Evolutionary conservation across 2,888 invertebrate genomes (phyloP).

Genomic region (Xestia sexstrigata): DNA sequence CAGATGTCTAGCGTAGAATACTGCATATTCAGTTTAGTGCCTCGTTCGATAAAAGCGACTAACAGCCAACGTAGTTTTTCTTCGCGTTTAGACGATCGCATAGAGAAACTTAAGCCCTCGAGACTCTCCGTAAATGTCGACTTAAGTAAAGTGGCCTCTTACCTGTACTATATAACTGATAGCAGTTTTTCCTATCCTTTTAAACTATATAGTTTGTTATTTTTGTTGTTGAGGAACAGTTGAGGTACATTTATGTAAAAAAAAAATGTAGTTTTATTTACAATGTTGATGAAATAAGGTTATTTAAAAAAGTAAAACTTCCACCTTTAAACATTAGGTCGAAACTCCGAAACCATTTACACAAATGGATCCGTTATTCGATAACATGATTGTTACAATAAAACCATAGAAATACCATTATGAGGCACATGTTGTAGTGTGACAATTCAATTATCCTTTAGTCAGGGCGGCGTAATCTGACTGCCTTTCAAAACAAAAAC

Average conservation of each 20-base stretch:
- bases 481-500: constrained; percentile 87
- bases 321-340: not conserved
- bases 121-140: constrained; percentile 76
- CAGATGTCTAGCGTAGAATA: constrained; percentile 39
- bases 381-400: constrained; percentile 22
- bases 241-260: not conserved
- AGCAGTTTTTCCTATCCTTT: constrained; percentile 59
- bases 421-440: constrained; percentile 75
- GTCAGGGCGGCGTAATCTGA: constrained; percentile 83
- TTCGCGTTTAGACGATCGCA: constrained; percentile 72
- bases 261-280: not conserved
- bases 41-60: constrained; percentile 77
- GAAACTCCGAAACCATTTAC: constrained; percentile 10
- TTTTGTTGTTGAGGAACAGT: not conserved
- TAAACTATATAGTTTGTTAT: constrained; percentile 36
- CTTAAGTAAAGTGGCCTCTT: constrained; percentile 74
- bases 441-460: constrained; percentile 87
- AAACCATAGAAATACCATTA: constrained; percentile 64
- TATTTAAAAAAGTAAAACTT: not conserved
- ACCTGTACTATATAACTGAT: constrained; percentile 66
- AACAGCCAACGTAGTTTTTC: constrained; percentile 74
- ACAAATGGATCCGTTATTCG: constrained; percentile 21
- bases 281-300: not conserved
- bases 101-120: constrained; percentile 75
- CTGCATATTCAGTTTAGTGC: constrained; percentile 65